Evolutionary conservation across 2,888 invertebrate species (phyloP).

Genomic region (Philereme vetulata): DNA sequence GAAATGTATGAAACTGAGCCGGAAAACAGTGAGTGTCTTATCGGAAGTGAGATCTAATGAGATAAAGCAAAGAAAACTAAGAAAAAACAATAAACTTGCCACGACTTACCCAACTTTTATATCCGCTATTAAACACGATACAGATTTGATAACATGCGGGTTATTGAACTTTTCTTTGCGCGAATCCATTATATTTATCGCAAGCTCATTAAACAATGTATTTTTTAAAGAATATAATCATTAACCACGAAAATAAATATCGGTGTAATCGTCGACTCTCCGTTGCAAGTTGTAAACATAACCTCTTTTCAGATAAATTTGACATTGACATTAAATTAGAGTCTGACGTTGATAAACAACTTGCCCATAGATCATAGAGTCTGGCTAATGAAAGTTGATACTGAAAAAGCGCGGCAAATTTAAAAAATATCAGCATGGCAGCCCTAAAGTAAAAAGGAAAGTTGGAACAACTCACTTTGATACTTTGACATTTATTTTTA

Average conservation of each 20-base stretch:
- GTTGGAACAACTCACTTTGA: too few relatives aligned
- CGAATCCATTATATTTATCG: conserved; percentile 13
- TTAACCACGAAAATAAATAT: neutral
- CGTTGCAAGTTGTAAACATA: conserved; percentile 7
- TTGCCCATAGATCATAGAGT: too few relatives aligned
- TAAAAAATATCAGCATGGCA: too few relatives aligned
- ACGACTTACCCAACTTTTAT: conserved; percentile 27
- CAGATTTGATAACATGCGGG: conserved; percentile 12
- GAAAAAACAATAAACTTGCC: neutral
- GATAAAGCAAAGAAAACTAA: neutral
- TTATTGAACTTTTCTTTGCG: conserved; percentile 6
- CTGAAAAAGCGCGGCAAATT: too few relatives aligned
- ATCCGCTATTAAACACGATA: conserved; percentile 24
- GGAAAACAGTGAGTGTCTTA: neutral
- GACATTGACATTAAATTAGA: neutral
- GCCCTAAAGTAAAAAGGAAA: too few relatives aligned
- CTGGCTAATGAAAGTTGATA: too few relatives aligned
- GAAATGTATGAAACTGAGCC: neutral
- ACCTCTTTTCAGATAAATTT: conserved; percentile 1
- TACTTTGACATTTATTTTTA: too few relatives aligned
- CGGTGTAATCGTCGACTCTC: neutral
- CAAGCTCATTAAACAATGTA: neutral
- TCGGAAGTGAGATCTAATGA: neutral
- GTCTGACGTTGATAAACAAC: neutral
- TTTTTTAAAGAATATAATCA: neutral